Evolutionary conservation across 2,888 invertebrate genomes (phyloP), one percentile per base, ranked within the genome.

Genomic region (Hyalella azteca): DNA sequence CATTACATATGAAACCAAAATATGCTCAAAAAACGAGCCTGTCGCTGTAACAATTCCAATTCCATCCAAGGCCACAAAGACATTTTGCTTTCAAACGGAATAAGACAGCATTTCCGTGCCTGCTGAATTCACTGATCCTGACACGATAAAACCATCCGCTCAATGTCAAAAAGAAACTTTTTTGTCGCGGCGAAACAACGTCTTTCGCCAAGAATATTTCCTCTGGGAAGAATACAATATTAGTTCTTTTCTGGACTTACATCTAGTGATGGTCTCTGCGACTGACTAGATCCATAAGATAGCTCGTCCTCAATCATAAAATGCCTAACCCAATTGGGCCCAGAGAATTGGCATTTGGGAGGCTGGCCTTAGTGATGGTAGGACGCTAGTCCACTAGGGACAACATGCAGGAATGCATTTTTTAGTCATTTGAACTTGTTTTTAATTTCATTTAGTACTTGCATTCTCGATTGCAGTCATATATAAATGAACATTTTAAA

Each of bases 261-360:
- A 26, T 22, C 26, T 13, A 54, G 29, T 26, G 29, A 54, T 54
- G 54, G 22, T 54, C 29, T 29, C 22, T 54, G 22, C 26, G 54
- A 26, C 54, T 54, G 29, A 26, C 54, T 26, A 54, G 54, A 54
- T 26, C 26, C 54, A 29, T 54, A 5, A n/a, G 54, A 54, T 54
- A 54, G 54, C 26, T 54, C 54, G 29, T 54, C 54, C 29, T 54
- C 54, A 54, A 26, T 54, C 54, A 54, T 54, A 54, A 54, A 54
- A 54, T 54, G 9, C 26, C 26, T 22, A 54, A 54, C 54, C 29
- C 54, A 54, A 54, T 54, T 54, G 1, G 54, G 54, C 54, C 7
- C 29, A 11, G 1, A 54, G 54, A 54, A 54, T 54, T 54, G 54
- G 54, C 54, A 54, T n/a, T n/a, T 54, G 54, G 7, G 19, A 15